These are phyloP conservation scores for Typhlichthys subterraneus DNA, from an alignment of 2,797 vertebrate species.

Conservation along the genomic window DNA sequence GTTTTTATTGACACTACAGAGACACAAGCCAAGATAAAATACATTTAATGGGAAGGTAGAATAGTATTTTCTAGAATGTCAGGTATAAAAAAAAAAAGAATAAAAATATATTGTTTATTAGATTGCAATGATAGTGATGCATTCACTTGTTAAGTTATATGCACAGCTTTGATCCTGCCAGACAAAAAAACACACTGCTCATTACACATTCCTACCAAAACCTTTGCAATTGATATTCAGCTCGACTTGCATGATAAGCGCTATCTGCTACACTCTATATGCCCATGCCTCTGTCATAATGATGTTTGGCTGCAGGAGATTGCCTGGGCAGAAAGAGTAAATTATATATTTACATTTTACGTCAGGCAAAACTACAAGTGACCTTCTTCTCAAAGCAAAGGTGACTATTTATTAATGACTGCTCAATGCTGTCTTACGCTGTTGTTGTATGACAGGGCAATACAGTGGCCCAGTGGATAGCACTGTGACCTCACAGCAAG, in stretches of 20 bases:
- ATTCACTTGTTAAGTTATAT: background rate
- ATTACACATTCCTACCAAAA: conserved; percentile 1
- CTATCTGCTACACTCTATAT: conserved; percentile 1
- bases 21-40: too few species aligned
- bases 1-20: conserved; percentile 32
- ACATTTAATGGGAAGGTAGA: too few species aligned
- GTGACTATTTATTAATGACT: too few species aligned
- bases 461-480: too few species aligned
- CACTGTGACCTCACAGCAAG: too few species aligned
- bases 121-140: background rate
- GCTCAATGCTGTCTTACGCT: too few species aligned
- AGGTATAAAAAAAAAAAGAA: background rate
- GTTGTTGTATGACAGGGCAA: too few species aligned
- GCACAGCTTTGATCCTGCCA: background rate
- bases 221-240: conserved; percentile 19
- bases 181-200: background rate
- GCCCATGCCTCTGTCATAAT: conserved; percentile 16
- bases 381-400: background rate
- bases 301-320: conserved; percentile 10
- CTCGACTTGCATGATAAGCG: conserved; percentile 14
- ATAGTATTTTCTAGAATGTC: too few species aligned
- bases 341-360: conserved; percentile 7
- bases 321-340: background rate
- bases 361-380: background rate
- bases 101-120: background rate